Evolutionary conservation across 1,140 invertebrate genomes (phyloP).

Genomic region (Uloborus diversus): DNA sequence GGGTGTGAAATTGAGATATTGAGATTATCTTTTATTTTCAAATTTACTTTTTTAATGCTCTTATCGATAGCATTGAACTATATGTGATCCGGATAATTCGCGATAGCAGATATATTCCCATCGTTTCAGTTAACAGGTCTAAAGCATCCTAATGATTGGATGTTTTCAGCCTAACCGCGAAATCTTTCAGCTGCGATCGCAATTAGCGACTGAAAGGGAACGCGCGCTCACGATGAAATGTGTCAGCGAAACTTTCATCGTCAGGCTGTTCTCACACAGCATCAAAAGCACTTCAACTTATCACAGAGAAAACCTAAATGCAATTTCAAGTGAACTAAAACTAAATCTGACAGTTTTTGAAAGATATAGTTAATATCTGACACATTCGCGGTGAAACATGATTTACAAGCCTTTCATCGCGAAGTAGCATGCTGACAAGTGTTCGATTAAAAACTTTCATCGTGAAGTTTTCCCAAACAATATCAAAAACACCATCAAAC

Average conservation of each 20-base stretch:
- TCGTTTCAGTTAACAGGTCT: slow-evolving; percentile 6
- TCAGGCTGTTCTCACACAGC: too few relatives aligned
- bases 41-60: neutral
- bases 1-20: slow-evolving; percentile 36
- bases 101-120: neutral
- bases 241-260: neutral
- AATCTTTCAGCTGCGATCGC: too few relatives aligned
- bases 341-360: neutral
- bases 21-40: slow-evolving; percentile 9
- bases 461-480: too few relatives aligned
- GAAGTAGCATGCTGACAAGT: too few relatives aligned
- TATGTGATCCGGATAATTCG: slow-evolving; percentile 12
- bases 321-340: neutral
- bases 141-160: slow-evolving; percentile 10
- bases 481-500: too few relatives aligned
- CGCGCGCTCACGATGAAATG: neutral
- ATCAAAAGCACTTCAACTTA: too few relatives aligned
- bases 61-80: slow-evolving; percentile 7
- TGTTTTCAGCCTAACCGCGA: slow-evolving; percentile 33
- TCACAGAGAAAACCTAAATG: too few relatives aligned
- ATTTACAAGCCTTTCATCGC: too few relatives aligned
- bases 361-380: neutral
- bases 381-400: neutral
- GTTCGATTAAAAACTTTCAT: too few relatives aligned
- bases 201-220: neutral